phyloP scores from a whole-genome alignment of 2,797 vertebrate genomes.

The Spondyliosoma cantharus region DNA sequence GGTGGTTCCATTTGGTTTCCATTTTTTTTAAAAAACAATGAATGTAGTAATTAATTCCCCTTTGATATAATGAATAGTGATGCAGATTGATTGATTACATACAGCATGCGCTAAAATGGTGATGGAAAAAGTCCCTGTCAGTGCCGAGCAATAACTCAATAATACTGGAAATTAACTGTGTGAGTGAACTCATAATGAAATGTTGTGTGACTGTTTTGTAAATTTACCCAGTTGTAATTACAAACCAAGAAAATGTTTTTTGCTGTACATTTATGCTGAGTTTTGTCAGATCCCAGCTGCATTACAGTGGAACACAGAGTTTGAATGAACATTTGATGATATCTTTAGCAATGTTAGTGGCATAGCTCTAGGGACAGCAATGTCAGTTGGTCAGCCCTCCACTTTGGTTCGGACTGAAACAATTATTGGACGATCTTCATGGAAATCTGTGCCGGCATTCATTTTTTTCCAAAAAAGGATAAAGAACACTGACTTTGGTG shows the following conservation, averaged over 20 bases:
- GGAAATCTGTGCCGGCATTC: neutral
- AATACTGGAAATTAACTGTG: neutral
- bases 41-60: too few relatives aligned
- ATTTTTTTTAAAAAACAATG: too few relatives aligned
- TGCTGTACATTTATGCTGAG: neutral
- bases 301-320: neutral
- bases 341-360: neutral
- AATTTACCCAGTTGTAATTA: neutral
- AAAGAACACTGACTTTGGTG: neutral
- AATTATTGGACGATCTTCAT: too few relatives aligned
- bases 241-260: neutral
- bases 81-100: constrained; percentile 5
- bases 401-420: too few relatives aligned
- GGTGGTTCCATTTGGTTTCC: too few relatives aligned
- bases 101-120: neutral
- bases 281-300: neutral
- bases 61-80: constrained; percentile 4
- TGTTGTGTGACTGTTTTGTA: neutral
- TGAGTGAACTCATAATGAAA: neutral
- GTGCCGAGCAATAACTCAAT: neutral
- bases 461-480: neutral
- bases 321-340: neutral
- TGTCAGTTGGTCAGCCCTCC: too few relatives aligned
- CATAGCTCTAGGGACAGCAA: neutral
- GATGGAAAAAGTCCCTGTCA: neutral